Base-by-base conservation (phyloP, 2,113 vertebrate genomes). In the Seriola quinqueradiata region DNA sequence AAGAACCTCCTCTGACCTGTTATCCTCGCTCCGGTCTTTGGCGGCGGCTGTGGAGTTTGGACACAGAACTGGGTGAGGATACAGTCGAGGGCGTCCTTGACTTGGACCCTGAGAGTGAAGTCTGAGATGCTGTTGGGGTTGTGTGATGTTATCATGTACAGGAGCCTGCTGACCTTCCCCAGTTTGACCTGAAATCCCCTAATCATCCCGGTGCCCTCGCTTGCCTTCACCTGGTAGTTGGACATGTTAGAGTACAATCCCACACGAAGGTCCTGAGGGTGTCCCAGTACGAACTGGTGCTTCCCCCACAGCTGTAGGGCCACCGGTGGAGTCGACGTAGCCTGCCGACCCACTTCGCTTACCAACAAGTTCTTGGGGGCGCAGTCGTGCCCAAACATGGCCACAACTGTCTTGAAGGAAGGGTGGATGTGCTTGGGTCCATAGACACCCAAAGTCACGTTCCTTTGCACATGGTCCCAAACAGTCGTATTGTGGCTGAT, bases 381-480 rank as follows among this genome's bases (percentile, higher is more conserved):
- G 0, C 97, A 98, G n/a, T 99, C 98, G 0, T 99, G 98, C 5
- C 97, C 97, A 0, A 99, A 99, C 77, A 99, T 66, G 25, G 98
- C 97, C 70, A 99, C 96, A 0, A 99, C 98, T 0, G 97, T 96
- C 89, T 98, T 99, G 85, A 99, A 99, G 19, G 97, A 97, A 0
- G 98, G 98, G 77, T 99, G 98, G 52, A 99, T 97, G 92, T 99
- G 97, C 57, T 98, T 99, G 38, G 98, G 98, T 46, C 98, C 98
- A 0, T 99, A 99, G 3, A 99, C 95, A 0, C 97, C 98, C 61
- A 99, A 90, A 0, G 97, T 99, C 55, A 99, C 88, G 71, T 95
- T 97, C 81, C 98, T 99, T 71, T 94, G 89, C 83, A 99, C 96
- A 52, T 97, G 96, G 74, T 99, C 97, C 98, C 98, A 99, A 21